Evolutionary conservation across 2,113 vertebrate species (phyloP).

Genomic region (Formicarius rufipectus): DNA sequence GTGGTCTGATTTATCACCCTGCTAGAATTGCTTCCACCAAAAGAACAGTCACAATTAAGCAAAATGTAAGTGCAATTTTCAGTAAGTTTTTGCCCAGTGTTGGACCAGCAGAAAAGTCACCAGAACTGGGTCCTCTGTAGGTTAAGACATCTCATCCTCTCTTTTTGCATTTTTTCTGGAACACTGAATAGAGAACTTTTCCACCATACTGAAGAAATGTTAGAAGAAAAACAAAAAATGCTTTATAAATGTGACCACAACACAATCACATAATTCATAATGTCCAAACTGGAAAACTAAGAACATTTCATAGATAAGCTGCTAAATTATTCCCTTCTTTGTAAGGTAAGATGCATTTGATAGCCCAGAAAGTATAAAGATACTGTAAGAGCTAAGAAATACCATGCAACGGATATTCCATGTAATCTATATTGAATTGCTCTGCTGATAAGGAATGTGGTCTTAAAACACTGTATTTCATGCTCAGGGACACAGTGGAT

Average conservation of each 20-base stretch:
- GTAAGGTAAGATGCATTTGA: background rate
- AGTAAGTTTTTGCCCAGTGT: background rate
- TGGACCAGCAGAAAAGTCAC: background rate
- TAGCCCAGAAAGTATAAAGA: background rate
- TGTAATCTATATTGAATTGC: background rate
- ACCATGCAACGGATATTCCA: background rate
- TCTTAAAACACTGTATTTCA: background rate
- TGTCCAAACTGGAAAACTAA: background rate
- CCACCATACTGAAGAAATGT: background rate
- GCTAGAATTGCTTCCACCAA: background rate
- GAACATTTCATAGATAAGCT: background rate
- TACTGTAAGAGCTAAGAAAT: background rate
- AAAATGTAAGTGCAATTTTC: background rate
- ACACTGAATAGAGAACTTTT: background rate
- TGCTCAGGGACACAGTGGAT: background rate
- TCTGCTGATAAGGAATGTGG: background rate
- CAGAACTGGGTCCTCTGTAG: background rate
- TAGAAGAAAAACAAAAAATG: background rate
- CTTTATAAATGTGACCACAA: background rate
- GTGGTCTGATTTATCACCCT: background rate
- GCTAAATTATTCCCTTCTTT: background rate
- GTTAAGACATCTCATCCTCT: background rate
- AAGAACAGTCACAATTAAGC: background rate
- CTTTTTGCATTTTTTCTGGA: background rate
- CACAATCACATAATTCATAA: background rate